Percentiles rank a stretch among this genome's conserved stretches.
phyloP scores from a whole-genome alignment of 23 tunicate genomes.

The Halocynthia roretzi region DNA sequence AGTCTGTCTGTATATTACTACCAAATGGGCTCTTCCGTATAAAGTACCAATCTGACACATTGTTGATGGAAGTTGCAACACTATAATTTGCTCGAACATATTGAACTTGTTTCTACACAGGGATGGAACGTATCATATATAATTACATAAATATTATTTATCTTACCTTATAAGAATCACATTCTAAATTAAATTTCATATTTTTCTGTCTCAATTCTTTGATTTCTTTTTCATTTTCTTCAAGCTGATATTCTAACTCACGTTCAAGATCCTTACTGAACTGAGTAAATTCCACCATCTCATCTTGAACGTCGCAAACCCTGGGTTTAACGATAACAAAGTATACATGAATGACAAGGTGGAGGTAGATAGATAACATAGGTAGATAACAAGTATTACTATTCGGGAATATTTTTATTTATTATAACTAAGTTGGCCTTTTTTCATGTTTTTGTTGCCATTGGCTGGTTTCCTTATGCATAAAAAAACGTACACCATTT shows the following conservation, averaged over 20 bases:
- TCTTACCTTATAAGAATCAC: slow-evolving; percentile 62
- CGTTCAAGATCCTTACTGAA: slow-evolving; percentile 85
- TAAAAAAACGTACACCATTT: too few relatives aligned
- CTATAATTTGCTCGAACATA: neutral
- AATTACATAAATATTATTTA: neutral
- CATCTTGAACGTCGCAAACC: slow-evolving; percentile 65
- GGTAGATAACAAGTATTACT: neutral
- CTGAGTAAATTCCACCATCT: slow-evolving; percentile 68
- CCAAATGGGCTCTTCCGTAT: too few relatives aligned
- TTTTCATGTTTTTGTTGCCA: neutral
- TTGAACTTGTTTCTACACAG: neutral
- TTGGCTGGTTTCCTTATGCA: too few relatives aligned
- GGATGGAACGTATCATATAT: neutral
- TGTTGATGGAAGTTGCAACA: too few relatives aligned
- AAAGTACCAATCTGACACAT: too few relatives aligned
- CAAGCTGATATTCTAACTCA: slow-evolving; percentile 63
- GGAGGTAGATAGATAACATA: neutral
- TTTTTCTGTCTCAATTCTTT: slow-evolving; percentile 75
- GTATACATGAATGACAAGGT: neutral
- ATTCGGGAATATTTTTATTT: neutral
- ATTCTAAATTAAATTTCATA: slow-evolving; percentile 60
- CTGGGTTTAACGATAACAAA: neutral
- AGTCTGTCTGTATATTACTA: too few relatives aligned
- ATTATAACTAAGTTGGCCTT: neutral
- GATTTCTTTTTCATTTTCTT: slow-evolving; percentile 64